Evolutionary conservation across 2,797 vertebrate species (phyloP), one percentile per base, ranked within the genome.

Genomic region (Phalloptychus januarius): DNA sequence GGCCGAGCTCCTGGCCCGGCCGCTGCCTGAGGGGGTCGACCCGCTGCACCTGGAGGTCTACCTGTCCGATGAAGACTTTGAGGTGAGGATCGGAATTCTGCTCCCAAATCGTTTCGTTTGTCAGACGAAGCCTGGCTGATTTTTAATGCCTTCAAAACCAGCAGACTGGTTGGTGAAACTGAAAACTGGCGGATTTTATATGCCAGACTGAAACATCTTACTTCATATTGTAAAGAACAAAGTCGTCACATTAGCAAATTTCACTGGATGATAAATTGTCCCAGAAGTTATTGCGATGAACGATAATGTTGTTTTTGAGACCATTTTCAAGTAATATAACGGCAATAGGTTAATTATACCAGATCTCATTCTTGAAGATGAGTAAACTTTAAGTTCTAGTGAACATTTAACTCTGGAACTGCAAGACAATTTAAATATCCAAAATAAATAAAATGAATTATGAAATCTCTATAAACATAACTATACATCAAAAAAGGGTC

Each of bases 41-140:
- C 98, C 98, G 1, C 95, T 99, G 13, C 97, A 97, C 72, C 96
- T 99, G 83, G 98, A 99, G 96, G 94, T 99, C 87, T 99, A 99
- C 91, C 96, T 99, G 87, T 97, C 97, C 0, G 97, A 99, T 71
- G 94, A 96, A 80, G 98, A 99, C 93, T 99, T 99, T 63, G 96
- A 99, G 97, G 98, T 99, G 63, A 67, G 63, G 40, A 40, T 36
- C 36, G 11, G 63, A 2, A 31, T 25, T 65, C 61, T 65, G 33
- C 7, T 4, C 36, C 61, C 16, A 65, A 38, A 65, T 65, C 33
- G 0, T 23, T 38, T 4, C 0, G 28, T 6, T 33, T 61, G 58
- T 61, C 15, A 18, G 31, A 61, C n/a, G 25, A 54, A 54, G 10
- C 56, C 28, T 18, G 31, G 33, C 6, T 56, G 7, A 28, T 0